Evolutionary conservation across 2,888 invertebrate genomes (phyloP).

Genomic region (Lepidochitona cinerea): DNA sequence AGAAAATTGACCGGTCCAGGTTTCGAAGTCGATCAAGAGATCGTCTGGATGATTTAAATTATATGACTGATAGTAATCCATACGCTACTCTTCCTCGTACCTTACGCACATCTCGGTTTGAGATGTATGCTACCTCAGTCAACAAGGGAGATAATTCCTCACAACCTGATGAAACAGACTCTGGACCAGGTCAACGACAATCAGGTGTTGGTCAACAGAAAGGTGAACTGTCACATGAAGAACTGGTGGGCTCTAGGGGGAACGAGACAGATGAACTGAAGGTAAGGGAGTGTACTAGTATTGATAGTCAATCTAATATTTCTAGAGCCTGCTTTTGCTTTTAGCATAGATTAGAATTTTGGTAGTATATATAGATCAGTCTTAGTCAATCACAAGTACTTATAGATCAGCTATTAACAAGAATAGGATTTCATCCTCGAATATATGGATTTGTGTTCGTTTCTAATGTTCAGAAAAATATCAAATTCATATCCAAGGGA

Average conservation of each 20-base stretch:
- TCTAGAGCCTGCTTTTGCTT: no score
- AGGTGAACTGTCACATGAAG: constrained; percentile 10
- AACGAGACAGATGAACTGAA: constrained; percentile 70
- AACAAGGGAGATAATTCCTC: neutral
- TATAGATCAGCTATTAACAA: no score
- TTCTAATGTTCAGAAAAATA: no score
- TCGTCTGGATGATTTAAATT: constrained; percentile 42
- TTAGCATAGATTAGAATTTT: no score
- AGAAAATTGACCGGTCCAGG: constrained; percentile 32
- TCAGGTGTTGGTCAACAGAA: neutral
- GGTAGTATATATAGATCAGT: no score
- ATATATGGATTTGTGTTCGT: no score
- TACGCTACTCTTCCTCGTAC: constrained; percentile 43
- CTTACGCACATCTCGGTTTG: neutral
- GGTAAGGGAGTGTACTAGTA: constrained; percentile 42
- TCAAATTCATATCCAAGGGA: no score
- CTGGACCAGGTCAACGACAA: neutral
- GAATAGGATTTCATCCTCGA: no score
- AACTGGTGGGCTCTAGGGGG: constrained; percentile 27
- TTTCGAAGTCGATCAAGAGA: constrained; percentile 63
- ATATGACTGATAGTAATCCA: constrained; percentile 37
- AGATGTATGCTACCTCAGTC: neutral
- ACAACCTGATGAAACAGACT: neutral
- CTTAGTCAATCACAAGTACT: no score
- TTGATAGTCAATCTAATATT: neutral